Evolutionary conservation across 2,113 vertebrate species (phyloP).

Genomic region (Callionymus lyra): DNA sequence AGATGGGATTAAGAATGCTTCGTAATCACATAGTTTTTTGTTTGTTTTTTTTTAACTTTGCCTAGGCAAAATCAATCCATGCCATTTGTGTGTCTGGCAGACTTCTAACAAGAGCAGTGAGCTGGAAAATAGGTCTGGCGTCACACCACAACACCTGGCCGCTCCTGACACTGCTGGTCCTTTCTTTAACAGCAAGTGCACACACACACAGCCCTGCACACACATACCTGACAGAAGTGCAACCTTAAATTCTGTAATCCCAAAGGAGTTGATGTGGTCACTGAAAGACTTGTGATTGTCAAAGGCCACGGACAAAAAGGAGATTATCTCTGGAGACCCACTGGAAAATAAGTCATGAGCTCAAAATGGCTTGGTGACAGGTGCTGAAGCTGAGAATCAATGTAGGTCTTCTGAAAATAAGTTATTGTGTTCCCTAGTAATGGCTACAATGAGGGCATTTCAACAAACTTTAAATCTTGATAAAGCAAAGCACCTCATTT

Average conservation of each 20-base stretch:
- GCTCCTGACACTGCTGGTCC: slow-evolving; percentile 29
- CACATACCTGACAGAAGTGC: slow-evolving; percentile 7
- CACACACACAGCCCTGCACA: slow-evolving; percentile 3
- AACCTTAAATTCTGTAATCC: slow-evolving; percentile 39
- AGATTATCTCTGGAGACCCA: slow-evolving; percentile 19
- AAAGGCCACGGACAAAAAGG: slow-evolving; percentile 18
- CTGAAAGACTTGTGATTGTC: slow-evolving; percentile 37
- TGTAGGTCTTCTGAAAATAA: no score
- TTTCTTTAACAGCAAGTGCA: slow-evolving; percentile 22
- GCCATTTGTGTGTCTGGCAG: slow-evolving; percentile 70
- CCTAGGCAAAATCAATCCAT: slow-evolving; percentile 72
- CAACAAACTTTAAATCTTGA: no score
- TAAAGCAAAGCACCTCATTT: no score
- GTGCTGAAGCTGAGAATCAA: not conserved
- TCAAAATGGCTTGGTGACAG: slow-evolving; percentile 1
- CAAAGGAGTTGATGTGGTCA: slow-evolving; percentile 14
- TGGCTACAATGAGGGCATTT: no score
- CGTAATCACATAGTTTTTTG: slow-evolving; percentile 41
- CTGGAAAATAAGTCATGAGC: slow-evolving; percentile 14
- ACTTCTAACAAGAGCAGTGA: slow-evolving; percentile 76
- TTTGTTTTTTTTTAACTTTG: slow-evolving; percentile 30
- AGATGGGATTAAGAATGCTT: slow-evolving; percentile 28
- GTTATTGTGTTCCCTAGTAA: no score
- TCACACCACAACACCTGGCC: slow-evolving; percentile 63
- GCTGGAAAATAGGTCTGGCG: slow-evolving; percentile 83